Conservation (phyloP, 1,140 invertebrate genomes). For the Tigriopus japonicus region DNA sequence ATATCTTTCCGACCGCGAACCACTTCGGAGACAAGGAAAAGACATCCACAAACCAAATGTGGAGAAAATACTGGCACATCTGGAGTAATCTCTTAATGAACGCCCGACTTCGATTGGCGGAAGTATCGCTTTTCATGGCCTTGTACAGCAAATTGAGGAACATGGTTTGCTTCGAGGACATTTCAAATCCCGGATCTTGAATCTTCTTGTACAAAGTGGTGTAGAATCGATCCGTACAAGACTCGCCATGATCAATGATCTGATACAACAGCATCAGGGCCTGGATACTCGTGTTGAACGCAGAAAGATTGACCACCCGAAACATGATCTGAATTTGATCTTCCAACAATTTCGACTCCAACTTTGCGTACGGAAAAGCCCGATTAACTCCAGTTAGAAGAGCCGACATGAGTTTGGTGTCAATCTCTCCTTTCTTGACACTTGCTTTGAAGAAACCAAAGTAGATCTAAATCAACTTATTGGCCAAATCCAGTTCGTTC, state of each 20-base stretch:
- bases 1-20: constrained; percentile 16
- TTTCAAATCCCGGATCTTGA: constrained; percentile 48
- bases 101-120: constrained; percentile 46
- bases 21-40: constrained; percentile 61
- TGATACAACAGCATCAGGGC: constrained; percentile 70
- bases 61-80: constrained; percentile 34
- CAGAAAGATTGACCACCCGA: constrained; percentile 26
- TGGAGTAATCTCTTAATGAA: constrained; percentile 70
- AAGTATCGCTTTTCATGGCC: constrained; percentile 56
- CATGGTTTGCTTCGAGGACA: constrained; percentile 51
- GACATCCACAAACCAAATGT: constrained; percentile 45
- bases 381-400: constrained; percentile 71
- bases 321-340: constrained; percentile 67
- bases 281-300: constrained; percentile 61
- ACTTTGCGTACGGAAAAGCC: constrained; percentile 56
- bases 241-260: constrained; percentile 40
- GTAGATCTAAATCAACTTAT: constrained; percentile 68
- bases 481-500: constrained; percentile 55
- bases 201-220: constrained; percentile 72
- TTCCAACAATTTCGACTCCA: constrained; percentile 30
- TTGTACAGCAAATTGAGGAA: constrained; percentile 73
- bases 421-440: constrained; percentile 68
- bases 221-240: constrained; percentile 47
- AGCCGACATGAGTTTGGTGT: constrained; percentile 75
- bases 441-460: constrained; percentile 87